phyloP scores from a whole-genome alignment of 2,888 invertebrate genomes.

The Neoaliturus tenellus region DNA sequence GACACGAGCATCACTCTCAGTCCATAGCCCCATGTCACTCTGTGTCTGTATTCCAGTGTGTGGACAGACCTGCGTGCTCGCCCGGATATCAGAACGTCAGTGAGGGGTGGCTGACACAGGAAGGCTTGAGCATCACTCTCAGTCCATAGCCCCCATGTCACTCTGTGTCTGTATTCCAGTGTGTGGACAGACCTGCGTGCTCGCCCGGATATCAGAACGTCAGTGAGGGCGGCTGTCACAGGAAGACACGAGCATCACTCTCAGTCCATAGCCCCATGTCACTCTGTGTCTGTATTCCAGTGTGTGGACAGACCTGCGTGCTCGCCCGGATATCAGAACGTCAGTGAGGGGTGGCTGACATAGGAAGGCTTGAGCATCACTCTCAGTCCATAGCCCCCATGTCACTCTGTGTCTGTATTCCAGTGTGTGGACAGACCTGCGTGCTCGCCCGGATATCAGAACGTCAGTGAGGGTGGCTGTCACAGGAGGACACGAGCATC shows the following conservation, averaged over 20 bases:
- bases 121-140: slow-evolving; percentile 7
- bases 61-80: slow-evolving; percentile 4
- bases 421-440: slow-evolving; percentile 36
- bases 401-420: no score
- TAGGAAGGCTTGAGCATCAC: slow-evolving; percentile 14
- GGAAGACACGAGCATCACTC: slow-evolving; percentile 3
- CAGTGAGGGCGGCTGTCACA: background rate
- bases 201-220: slow-evolving; percentile 6
- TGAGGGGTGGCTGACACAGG: background rate
- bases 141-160: no score
- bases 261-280: no score
- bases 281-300: no score
- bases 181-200: slow-evolving; percentile 24
- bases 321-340: slow-evolving; percentile 5
- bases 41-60: no score
- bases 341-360: background rate
- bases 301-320: slow-evolving; percentile 33
- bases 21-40: no score
- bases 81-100: background rate
- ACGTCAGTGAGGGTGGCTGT: background rate
- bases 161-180: no score
- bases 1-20: slow-evolving; percentile 14
- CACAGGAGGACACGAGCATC: background rate
- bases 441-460: slow-evolving; percentile 22
- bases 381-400: no score